Base-by-base conservation (phyloP, 35 echinoderm and acorn worm species). In the Holothuria glaberrima region DNA sequence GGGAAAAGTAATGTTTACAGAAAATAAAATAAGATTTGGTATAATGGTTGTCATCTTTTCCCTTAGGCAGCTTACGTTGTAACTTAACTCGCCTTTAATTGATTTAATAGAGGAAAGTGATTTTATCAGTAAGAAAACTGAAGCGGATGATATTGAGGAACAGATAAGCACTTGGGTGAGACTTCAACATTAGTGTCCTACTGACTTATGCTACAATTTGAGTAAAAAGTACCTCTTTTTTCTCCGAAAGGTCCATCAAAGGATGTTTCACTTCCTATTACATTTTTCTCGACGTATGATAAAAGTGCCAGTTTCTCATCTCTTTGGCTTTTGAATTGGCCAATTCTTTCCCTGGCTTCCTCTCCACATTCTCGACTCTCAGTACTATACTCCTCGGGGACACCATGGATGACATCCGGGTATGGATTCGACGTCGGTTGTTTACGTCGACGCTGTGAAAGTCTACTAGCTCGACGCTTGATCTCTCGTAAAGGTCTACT, bases 181-280 rank as follows among this genome's bases (percentile, higher is more conserved):
- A 14, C 21, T 0, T 71, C 16, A 71, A 30, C 34, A 18, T 68
- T 68, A 12, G 21, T 71, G 36, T 4, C 7, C 36, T 35, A 0
- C 14, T 77, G 31, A 6, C 73, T 77, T 22, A 21, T 64, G 27
- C 52, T 24, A 73, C 12, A 33, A 36, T 38, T 21, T 21, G 22
- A 71, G 32, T 38, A 64, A n/a, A 31, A 25, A 34, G 71, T 88
- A 97, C 95, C 92, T 90, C 88, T 68, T 58, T 89, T 90, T 32
- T 84, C 58, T 12, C 95, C 95, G 38, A 88, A 97, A 12, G 91
- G 95, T 27, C 91, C 92, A 13, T 64, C 48, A 52, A 94, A 97
- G 16, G 50, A 34, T 0, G 95, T 90, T 52, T 97, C 95, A 52
- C 71, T 86, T 20, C 95, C 95, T 7, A 97, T 93, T 16, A 97